Percentiles rank a stretch among this genome's conserved stretches.
Evolutionary conservation across 2,113 vertebrate genomes (phyloP).

Genomic region (Eira barbara): DNA sequence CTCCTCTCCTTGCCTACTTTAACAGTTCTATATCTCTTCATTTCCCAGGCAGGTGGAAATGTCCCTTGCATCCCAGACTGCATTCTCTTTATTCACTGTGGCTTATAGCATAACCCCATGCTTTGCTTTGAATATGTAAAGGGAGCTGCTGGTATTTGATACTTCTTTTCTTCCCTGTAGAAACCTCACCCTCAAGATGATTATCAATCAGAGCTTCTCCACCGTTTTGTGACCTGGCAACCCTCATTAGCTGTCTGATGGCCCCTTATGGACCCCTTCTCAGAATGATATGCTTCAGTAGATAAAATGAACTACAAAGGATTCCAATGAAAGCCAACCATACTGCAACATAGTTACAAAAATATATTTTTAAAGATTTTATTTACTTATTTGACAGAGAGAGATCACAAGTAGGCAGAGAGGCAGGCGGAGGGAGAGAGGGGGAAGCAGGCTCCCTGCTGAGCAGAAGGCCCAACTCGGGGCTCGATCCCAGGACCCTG

Average conservation of each 20-base stretch:
- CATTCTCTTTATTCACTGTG: neutral
- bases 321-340: neutral
- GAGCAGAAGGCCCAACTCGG: too few species aligned
- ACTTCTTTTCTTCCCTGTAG: conserved; percentile 4
- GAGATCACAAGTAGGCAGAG: too few species aligned
- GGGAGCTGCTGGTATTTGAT: neutral
- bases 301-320: neutral
- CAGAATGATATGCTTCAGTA: conserved; percentile 15
- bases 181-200: neutral
- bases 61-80: neutral
- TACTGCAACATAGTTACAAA: neutral
- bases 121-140: conserved; percentile 1
- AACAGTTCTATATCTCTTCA: neutral
- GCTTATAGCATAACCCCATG: neutral
- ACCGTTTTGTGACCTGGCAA: neutral
- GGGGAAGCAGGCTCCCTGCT: too few species aligned
- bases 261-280: neutral
- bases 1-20: neutral
- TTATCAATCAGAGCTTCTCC: neutral
- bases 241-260: neutral
- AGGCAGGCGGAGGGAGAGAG: too few species aligned
- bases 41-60: neutral
- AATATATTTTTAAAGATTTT: neutral
- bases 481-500: too few species aligned
- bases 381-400: too few species aligned